phyloP scores from a whole-genome alignment of 2,888 invertebrate genomes.

The Hoplodrina blanda region DNA sequence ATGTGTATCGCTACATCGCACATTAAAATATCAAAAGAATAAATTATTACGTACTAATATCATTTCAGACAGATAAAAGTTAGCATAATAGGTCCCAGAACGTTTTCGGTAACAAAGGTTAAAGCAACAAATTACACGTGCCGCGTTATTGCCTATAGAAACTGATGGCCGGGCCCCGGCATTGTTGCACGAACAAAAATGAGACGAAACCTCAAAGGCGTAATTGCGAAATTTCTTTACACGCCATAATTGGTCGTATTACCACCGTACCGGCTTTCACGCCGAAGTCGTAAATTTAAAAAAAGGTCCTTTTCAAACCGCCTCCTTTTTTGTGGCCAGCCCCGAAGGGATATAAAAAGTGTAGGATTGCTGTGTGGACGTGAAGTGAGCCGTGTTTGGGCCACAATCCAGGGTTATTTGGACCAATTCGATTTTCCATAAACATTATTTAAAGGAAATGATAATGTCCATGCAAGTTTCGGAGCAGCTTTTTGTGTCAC shows the following conservation, averaged over 20 bases:
- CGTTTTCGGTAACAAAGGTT: conserved; percentile 75
- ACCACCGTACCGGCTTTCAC: conserved; percentile 76
- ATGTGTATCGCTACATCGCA: conserved; percentile 59
- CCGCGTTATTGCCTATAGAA: conserved; percentile 69
- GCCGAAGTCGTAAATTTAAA: conserved; percentile 80
- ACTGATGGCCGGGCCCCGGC: conserved; percentile 54
- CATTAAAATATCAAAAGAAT: conserved; percentile 72
- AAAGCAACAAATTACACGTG: conserved; percentile 78
- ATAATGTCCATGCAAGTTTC: conserved; percentile 40
- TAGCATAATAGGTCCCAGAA: conserved; percentile 72
- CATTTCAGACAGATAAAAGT: conserved; percentile 71
- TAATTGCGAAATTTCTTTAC: conserved; percentile 81
- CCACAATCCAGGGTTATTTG: conserved; percentile 61
- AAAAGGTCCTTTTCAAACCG: conserved; percentile 77
- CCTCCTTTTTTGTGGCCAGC: conserved; percentile 76
- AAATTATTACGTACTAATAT: conserved; percentile 71
- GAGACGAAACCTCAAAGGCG: conserved; percentile 70
- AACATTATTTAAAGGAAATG: conserved; percentile 42
- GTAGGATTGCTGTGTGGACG: conserved; percentile 66
- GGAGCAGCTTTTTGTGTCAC: conserved; percentile 25
- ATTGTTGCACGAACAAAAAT: conserved; percentile 75
- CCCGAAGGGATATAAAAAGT: conserved; percentile 72
- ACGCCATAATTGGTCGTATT: conserved; percentile 76
- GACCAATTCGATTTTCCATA: conserved; percentile 60
- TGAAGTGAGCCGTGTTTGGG: conserved; percentile 57